Base-by-base conservation (phyloP, 2,888 invertebrate species). In the Pammene fasciana region DNA sequence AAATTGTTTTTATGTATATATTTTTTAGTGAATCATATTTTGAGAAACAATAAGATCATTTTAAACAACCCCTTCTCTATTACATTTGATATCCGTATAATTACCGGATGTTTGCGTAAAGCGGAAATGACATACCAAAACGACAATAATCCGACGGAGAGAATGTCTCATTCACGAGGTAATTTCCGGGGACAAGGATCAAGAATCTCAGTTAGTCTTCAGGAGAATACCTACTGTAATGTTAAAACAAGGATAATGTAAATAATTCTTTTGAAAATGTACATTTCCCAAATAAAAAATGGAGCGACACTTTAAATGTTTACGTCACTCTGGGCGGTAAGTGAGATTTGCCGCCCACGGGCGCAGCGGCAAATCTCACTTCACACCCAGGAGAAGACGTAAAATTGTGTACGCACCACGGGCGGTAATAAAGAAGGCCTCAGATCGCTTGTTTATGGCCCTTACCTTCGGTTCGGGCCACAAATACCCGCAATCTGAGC, bases 121-220 rank as follows among this genome's bases (percentile, higher is more conserved):
- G 76, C 84, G 90, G 89, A 90, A 88, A 89, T 88, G 86, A 86
- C 83, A 86, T 85, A 83, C 84, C 82, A 83, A 87, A 87, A 86
- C 82, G 86, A 86, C 87, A 87, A 87, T 86, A 86, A 87, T 88
- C 84, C 82, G 72, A 82, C 81, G 77, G 79, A 86, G 86, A 88
- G 88, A 89, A 84, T 87, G 88, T 86, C 82, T 81, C 80, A 77
- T 80, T 85, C 82, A 82, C 80, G 76, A 85, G 78, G 84, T 83
- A 90, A 90, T 90, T 89, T 90, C 90, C 90, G 86, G 80, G 71
- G 78, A 78, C 79, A 81, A 72, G 78, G 80, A 81, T 82, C 77
- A 78, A 80, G 78, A 75, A 65, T 78, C 77, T 78, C 74, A 78
- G 75, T 74, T 72, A 72, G 73, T 78, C 73, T 74, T 73, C 64